Conservation (phyloP, 2,113 vertebrate species). For the Trinectes maculatus region DNA sequence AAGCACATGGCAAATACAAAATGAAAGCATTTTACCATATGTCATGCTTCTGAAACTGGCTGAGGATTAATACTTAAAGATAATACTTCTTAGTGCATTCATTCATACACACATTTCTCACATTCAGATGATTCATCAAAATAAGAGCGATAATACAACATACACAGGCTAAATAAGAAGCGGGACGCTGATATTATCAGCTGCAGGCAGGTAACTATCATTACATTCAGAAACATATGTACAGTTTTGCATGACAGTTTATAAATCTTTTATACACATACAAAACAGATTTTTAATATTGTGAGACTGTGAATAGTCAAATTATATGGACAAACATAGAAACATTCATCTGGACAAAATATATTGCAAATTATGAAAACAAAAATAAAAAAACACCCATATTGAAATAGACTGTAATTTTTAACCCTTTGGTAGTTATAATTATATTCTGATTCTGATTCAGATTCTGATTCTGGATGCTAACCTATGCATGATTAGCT, state of each 20-base stretch:
- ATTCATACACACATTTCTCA: conserved; percentile 29
- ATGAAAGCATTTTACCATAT: conserved; percentile 35
- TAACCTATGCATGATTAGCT: neutral
- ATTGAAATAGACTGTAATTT: neutral
- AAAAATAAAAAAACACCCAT: conserved; percentile 4
- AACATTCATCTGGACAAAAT: conserved; percentile 6
- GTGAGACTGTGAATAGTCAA: neutral
- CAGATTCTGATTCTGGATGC: too few relatives aligned
- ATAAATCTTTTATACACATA: conserved; percentile 47
- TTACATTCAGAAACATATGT: conserved; percentile 38
- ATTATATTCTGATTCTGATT: too few relatives aligned
- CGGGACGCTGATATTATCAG: conserved; percentile 17
- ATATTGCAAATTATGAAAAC: neutral
- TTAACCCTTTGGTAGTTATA: conserved; percentile 1
- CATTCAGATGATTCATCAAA: conserved; percentile 36
- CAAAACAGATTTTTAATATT: conserved; percentile 27
- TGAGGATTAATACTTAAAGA: conserved; percentile 1
- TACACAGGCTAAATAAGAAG: conserved; percentile 26
- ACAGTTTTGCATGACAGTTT: conserved; percentile 29
- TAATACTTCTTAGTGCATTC: conserved; percentile 41
- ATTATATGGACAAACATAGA: conserved; percentile 3
- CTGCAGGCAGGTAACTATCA: conserved; percentile 33
- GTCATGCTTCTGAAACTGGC: conserved; percentile 20
- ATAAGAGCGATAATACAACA: conserved; percentile 32
- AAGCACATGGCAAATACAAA: conserved; percentile 29